A percentile compares a stretch with the other conserved stretches of the same genome.
These are phyloP conservation scores for Hyperopisus bebe DNA, from an alignment of 2,113 vertebrate species.

Conservation along the genomic window DNA sequence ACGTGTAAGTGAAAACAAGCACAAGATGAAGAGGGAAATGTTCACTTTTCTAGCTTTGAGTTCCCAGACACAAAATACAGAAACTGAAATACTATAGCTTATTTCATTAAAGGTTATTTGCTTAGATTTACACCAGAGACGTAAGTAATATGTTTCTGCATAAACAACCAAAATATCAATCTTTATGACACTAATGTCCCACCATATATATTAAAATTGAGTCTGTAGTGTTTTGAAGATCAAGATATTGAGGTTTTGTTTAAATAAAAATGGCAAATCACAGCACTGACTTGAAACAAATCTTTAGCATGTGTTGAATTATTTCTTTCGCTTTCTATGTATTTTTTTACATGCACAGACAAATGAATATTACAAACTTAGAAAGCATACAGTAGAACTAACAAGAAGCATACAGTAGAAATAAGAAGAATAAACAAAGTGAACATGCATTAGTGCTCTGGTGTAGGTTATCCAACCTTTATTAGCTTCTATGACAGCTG, in stretches of 20 bases:
- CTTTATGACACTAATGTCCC: not conserved
- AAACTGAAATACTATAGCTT: not conserved
- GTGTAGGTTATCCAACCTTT: not conserved
- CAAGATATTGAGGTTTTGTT: not conserved
- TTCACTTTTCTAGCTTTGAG: not conserved
- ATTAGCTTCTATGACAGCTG: not conserved
- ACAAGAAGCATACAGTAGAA: not conserved
- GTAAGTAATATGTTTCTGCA: not conserved
- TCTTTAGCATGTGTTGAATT: not conserved
- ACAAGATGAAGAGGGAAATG: not conserved
- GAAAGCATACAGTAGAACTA: not conserved
- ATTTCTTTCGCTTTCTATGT: not conserved
- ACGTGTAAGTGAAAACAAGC: not conserved
- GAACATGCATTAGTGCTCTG: not conserved
- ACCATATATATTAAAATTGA: not conserved
- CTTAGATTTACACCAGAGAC: not conserved
- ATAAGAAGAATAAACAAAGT: not conserved
- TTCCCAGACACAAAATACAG: not conserved
- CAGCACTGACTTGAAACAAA: not conserved
- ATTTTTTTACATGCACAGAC: not conserved
- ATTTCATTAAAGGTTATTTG: not conserved
- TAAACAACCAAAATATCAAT: not conserved
- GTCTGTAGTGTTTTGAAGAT: not conserved
- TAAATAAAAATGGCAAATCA: not conserved
- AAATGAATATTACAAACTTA: not conserved